Conservation (phyloP, 2,888 invertebrate genomes). For the Drosophila austrosaltans region DNA sequence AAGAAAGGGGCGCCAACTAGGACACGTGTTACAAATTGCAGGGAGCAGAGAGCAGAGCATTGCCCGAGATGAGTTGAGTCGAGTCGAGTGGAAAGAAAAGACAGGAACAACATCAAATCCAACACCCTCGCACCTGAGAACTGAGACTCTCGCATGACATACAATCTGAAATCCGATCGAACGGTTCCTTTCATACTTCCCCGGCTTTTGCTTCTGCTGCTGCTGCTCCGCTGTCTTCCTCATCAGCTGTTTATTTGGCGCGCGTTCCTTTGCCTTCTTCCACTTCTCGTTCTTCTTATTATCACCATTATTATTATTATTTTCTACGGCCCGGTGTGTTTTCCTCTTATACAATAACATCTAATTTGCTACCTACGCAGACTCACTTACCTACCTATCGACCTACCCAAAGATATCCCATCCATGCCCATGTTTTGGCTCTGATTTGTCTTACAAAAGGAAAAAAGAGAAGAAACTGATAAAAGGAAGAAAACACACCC, state of each 20-base stretch:
- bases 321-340: conserved; percentile 80
- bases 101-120: conserved; percentile 45
- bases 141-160: conserved; percentile 29
- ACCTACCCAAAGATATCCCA: conserved; percentile 38
- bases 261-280: conserved; percentile 53
- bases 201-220: neutral
- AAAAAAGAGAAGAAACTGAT: conserved; percentile 24
- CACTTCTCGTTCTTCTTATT: conserved; percentile 38
- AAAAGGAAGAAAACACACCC: conserved; percentile 55
- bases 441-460: conserved; percentile 49
- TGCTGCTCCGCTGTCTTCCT: conserved; percentile 5
- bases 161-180: conserved; percentile 61
- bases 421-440: conserved; percentile 48
- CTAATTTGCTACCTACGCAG: conserved; percentile 62
- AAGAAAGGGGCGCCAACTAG: conserved; percentile 78
- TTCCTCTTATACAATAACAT: conserved; percentile 75
- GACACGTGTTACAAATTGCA: conserved; percentile 77
- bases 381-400: conserved; percentile 51
- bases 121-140: conserved; percentile 78
- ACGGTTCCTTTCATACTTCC: conserved; percentile 10
- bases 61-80: no score
- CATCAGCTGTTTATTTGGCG: conserved; percentile 69
- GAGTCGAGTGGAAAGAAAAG: neutral
- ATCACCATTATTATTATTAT: conserved; percentile 77
- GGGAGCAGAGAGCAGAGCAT: conserved; percentile 12